Base-by-base conservation (phyloP, 2,888 invertebrate genomes). In the Linnaemya vulpina region DNA sequence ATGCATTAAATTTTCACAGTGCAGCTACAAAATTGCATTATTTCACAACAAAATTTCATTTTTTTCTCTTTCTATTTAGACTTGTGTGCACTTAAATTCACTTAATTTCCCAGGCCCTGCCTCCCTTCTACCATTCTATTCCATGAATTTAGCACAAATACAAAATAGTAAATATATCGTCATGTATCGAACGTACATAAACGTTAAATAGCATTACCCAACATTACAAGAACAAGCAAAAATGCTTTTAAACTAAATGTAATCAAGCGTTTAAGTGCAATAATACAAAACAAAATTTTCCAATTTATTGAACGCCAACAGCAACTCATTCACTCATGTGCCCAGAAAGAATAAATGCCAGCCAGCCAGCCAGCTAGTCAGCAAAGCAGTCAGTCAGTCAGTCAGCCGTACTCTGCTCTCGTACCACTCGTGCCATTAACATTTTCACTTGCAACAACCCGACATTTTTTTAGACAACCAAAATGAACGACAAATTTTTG, bases 271-370 rank as follows among this genome's bases (percentile, higher is more conserved):
- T 87, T 87, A 87, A 87, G 87, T 87, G 87, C 85, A 87, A 85
- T 81, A 85, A 83, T 79, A 86, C 84, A 79, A 81, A 82, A 83
- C 86, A 87, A 87, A 87, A 90, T 91, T 91, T 90, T 90, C 90
- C 90, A 91, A 90, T 90, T 90, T 90, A 90, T 91, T 89, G 89
- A 89, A 88, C 90, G 81, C 78, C 67, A 79, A 84, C 82, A 86
- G 77, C 84, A 60, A 15, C 55, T 15, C 88, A 88, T 88, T 89
- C 90, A 89, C 88, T 88, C 83, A 87, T 85, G 88, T 80, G 84
- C 87, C 76, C 86, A 88, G 35, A 15, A n/a, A 38, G 38, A 38
- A 17, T 60, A 25, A 11, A 20, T 20, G 85, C 79, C 51, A 30
- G 51, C 17, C 60, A 30, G 46, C 55, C 30, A 30, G 2, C 30